Percentiles rank a stretch among this genome's conserved stretches.
phyloP scores from a whole-genome alignment of 2,888 invertebrate species.

The Linnaemya vulpina region DNA sequence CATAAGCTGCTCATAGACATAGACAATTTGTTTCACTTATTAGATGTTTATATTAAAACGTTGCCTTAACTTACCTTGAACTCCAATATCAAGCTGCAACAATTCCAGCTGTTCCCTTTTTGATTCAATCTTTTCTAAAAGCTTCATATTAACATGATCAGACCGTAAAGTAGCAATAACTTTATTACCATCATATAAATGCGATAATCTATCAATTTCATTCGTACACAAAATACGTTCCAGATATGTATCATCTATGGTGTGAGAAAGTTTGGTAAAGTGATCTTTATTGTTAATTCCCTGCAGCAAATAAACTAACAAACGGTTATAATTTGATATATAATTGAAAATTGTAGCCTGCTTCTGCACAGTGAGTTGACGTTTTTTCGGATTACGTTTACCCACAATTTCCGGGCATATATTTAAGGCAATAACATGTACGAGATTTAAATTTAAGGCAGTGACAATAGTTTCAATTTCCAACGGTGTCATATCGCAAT shows the following conservation, averaged over 20 bases:
- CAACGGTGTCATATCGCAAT: slow-evolving; percentile 86
- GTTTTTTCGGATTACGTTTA: slow-evolving; percentile 51
- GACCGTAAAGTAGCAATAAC: slow-evolving; percentile 77
- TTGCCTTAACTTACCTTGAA: slow-evolving; percentile 72
- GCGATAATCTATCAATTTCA: slow-evolving; percentile 74
- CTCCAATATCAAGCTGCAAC: slow-evolving; percentile 75
- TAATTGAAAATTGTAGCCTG: slow-evolving; percentile 80
- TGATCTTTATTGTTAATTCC: slow-evolving; percentile 70
- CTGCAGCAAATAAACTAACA: slow-evolving; percentile 79
- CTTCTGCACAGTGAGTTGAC: slow-evolving; percentile 74
- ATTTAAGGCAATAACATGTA: slow-evolving; percentile 88
- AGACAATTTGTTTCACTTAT: no score
- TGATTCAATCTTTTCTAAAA: slow-evolving; percentile 72
- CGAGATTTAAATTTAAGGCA: slow-evolving; percentile 88
- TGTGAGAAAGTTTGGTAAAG: slow-evolving; percentile 48
- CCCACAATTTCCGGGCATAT: slow-evolving; percentile 85
- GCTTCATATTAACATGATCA: slow-evolving; percentile 75
- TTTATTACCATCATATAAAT: slow-evolving; percentile 75
- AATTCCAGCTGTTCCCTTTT: slow-evolving; percentile 74
- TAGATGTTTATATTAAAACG: not conserved
- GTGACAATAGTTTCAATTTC: slow-evolving; percentile 88
- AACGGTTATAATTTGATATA: slow-evolving; percentile 78
- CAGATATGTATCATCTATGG: slow-evolving; percentile 76
- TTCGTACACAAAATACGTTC: slow-evolving; percentile 75
- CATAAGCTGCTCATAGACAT: no score